Percentiles rank a stretch among this genome's conserved stretches.
These are phyloP conservation scores for Uromys caudimaculatus DNA, from an alignment of 2,797 vertebrate species.

Conservation along the genomic window DNA sequence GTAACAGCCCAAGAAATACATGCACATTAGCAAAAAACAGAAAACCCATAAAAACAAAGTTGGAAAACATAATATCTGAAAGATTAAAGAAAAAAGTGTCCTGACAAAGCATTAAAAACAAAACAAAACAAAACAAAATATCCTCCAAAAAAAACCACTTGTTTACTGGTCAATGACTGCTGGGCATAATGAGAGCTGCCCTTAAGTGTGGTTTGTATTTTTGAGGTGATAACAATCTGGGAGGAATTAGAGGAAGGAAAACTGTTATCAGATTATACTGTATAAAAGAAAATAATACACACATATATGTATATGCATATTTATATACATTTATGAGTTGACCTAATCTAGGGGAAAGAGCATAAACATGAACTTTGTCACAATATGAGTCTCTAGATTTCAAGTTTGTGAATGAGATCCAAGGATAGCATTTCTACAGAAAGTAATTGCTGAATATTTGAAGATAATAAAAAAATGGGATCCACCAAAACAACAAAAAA, in stretches of 20 bases:
- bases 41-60: background rate
- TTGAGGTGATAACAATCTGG: background rate
- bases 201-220: background rate
- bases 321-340: background rate
- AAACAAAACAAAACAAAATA: background rate
- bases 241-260: background rate
- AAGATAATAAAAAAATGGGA: background rate
- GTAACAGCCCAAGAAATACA: background rate
- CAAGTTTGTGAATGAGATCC: background rate
- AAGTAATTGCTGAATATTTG: background rate
- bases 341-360: background rate
- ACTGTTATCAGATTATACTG: background rate
- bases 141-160: background rate
- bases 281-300: background rate
- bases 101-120: background rate
- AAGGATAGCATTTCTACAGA: background rate
- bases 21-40: background rate
- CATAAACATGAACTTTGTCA: background rate
- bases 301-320: background rate
- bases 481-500: background rate
- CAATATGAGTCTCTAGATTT: background rate
- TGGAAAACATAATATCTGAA: background rate
- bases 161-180: no score
- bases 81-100: background rate
- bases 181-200: background rate